These are phyloP conservation scores for Eupithecia pulchellata DNA, from an alignment of 2,888 invertebrate species.

Conservation along the genomic window DNA sequence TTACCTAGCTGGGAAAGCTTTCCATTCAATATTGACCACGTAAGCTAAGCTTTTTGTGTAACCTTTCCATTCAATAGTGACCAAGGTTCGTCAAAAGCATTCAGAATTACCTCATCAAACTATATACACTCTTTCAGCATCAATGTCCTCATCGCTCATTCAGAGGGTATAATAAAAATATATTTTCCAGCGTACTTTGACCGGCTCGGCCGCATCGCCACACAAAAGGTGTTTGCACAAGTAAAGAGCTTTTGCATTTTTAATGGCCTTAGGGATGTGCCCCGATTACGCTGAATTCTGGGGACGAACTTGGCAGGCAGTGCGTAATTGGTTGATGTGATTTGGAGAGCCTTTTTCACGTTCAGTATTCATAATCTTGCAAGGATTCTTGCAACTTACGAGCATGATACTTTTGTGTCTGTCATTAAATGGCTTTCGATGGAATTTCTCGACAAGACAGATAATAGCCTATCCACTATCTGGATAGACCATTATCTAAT, in stretches of 20 bases:
- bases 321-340: constrained; percentile 1
- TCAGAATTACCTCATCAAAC: background rate
- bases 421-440: no score
- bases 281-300: constrained; percentile 21
- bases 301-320: background rate
- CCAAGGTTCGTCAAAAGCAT: background rate
- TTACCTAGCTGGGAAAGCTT: background rate
- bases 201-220: constrained; percentile 53
- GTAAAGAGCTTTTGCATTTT: constrained; percentile 82
- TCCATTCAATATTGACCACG: background rate
- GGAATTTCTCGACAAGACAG: no score
- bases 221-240: constrained; percentile 77
- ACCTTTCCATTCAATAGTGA: background rate
- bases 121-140: background rate
- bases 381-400: no score
- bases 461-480: no score
- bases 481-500: no score
- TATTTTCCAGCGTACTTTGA: constrained; percentile 38
- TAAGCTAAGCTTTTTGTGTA: background rate
- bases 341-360: background rate
- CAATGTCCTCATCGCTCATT: constrained; percentile 27
- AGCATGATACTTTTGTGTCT: background rate
- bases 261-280: constrained; percentile 57
- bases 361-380: background rate
- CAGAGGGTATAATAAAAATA: constrained; percentile 33